Conservation (phyloP, 2,888 invertebrate genomes). For the Laothoe populi region DNA sequence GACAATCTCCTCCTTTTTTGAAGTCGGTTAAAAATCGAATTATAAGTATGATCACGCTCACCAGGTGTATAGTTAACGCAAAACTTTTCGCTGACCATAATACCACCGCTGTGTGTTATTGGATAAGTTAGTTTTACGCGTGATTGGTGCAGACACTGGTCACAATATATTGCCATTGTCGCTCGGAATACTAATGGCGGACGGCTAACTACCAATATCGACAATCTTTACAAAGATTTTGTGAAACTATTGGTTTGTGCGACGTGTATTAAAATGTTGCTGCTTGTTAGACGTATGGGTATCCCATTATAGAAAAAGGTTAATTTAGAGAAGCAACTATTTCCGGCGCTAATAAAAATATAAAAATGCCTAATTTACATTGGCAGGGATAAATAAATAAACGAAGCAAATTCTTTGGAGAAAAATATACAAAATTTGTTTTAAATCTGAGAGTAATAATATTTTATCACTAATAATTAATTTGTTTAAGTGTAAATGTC, state of each 20-base stretch:
- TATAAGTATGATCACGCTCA: not conserved
- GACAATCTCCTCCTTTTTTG: too few species aligned
- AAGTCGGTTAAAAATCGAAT: too few species aligned
- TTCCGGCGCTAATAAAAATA: too few species aligned
- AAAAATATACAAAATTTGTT: too few species aligned
- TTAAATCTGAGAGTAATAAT: too few species aligned
- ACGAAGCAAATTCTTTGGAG: too few species aligned
- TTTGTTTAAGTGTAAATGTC: too few species aligned
- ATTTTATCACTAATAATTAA: too few species aligned
- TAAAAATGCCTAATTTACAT: too few species aligned
- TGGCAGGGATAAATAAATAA: too few species aligned
- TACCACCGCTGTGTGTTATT: slow-evolving; percentile 60
- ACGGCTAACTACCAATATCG: slow-evolving; percentile 47
- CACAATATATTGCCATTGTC: slow-evolving; percentile 71
- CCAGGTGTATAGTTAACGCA: not conserved
- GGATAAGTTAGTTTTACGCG: slow-evolving; percentile 74
- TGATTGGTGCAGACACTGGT: slow-evolving; percentile 73
- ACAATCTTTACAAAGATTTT: slow-evolving; percentile 32
- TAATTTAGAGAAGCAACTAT: too few species aligned
- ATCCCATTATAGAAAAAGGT: too few species aligned
- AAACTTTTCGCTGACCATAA: slow-evolving; percentile 40
- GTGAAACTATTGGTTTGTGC: slow-evolving; percentile 21
- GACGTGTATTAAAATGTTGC: slow-evolving; percentile 4
- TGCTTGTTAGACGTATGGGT: not conserved
- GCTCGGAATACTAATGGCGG: slow-evolving; percentile 68